phyloP scores from a whole-genome alignment of 1,140 invertebrate genomes.

The Steinernema khuongi region DNA sequence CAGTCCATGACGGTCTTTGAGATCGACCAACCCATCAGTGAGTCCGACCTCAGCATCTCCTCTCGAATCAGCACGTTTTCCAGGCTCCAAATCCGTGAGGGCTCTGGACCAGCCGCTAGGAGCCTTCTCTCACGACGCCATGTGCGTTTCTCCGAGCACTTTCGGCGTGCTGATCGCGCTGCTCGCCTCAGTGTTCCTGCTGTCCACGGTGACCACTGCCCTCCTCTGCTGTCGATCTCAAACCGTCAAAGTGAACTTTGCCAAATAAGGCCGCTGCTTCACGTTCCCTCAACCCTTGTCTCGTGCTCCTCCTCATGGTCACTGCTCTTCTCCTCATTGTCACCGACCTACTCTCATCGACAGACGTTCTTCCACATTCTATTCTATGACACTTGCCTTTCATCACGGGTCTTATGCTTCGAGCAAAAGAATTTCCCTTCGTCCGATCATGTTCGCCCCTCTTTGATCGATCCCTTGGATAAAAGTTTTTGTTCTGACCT shows the following conservation, averaged over 20 bases:
- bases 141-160: conserved; percentile 32
- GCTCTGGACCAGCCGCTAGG: background rate
- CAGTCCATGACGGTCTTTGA: conserved; percentile 44
- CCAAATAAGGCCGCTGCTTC: conserved; percentile 15
- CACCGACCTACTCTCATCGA: background rate
- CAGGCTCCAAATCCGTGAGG: background rate
- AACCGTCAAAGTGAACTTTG: conserved; percentile 35
- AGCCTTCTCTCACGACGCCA: background rate
- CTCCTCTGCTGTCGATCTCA: conserved; percentile 36
- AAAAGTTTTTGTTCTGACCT: no score
- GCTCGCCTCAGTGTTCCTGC: conserved; percentile 27
- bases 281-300: background rate
- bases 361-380: background rate
- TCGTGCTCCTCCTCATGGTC: background rate
- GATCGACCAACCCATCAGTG: conserved; percentile 39
- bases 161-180: conserved; percentile 25
- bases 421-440: conserved; percentile 7
- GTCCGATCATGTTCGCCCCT: background rate
- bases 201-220: conserved; percentile 33
- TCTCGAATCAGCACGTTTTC: background rate
- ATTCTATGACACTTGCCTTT: background rate
- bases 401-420: background rate
- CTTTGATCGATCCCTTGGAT: no score
- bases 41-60: background rate
- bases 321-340: background rate